These are phyloP conservation scores for Apteryx mantelli DNA, from an alignment of 2,113 vertebrate species.

Conservation along the genomic window DNA sequence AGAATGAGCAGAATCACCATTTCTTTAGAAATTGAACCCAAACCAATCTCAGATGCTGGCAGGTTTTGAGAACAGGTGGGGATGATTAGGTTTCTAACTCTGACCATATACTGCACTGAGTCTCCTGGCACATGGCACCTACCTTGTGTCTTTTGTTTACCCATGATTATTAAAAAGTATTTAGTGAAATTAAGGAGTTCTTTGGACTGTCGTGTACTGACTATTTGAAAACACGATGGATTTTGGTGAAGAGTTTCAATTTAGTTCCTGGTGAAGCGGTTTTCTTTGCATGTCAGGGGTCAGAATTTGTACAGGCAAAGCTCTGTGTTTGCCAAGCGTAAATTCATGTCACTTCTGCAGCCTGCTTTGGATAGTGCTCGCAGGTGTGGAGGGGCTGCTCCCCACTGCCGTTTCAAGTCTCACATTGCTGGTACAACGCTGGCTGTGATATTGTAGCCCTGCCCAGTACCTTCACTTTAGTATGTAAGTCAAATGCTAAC, in stretches of 20 bases:
- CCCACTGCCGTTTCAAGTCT: not conserved
- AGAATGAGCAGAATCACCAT: not conserved
- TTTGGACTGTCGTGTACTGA: not conserved
- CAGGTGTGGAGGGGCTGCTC: not conserved
- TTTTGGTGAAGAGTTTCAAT: not conserved
- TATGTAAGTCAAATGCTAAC: not conserved
- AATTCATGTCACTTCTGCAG: not conserved
- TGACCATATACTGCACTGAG: not conserved
- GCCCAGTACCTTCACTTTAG: not conserved
- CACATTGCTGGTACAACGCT: not conserved
- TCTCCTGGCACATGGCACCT: conserved; percentile 20
- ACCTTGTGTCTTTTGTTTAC: conserved; percentile 45
- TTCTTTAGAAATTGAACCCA: conserved; percentile 43
- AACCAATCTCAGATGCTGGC: conserved; percentile 17
- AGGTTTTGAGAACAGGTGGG: conserved; percentile 50
- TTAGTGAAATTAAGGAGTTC: conserved; percentile 65
- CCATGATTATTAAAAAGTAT: conserved; percentile 72
- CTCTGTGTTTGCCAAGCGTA: not conserved
- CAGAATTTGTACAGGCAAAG: not conserved
- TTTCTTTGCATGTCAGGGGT: not conserved
- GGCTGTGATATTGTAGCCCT: not conserved
- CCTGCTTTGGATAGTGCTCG: not conserved
- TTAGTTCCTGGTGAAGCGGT: not conserved
- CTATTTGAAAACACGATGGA: not conserved
- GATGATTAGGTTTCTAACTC: conserved; percentile 41